phyloP scores from a whole-genome alignment of 2,888 invertebrate species.

The Bembecia ichneumoniformis region DNA sequence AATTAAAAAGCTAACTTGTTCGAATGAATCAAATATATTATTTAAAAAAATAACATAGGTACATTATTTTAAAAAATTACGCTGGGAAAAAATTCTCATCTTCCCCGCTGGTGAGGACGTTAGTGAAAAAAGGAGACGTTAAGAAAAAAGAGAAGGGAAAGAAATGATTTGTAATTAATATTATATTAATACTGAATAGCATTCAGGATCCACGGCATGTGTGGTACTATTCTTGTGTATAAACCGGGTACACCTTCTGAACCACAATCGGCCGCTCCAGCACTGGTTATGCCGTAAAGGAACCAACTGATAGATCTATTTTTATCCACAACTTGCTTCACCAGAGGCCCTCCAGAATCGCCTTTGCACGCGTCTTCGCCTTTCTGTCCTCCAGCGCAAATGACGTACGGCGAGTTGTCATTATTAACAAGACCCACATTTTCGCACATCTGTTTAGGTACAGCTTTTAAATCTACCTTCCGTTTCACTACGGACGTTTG shows the following conservation, averaged over 20 bases:
- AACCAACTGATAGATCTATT: slow-evolving; percentile 40
- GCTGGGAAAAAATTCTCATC: too few species aligned
- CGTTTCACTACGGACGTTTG: slow-evolving; percentile 21
- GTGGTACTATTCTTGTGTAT: slow-evolving; percentile 72
- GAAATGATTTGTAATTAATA: too few species aligned
- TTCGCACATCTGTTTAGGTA: slow-evolving; percentile 23
- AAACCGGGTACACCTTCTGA: slow-evolving; percentile 69
- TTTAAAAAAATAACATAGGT: too few species aligned
- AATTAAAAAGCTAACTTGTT: too few species aligned
- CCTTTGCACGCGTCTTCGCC: slow-evolving; percentile 70
- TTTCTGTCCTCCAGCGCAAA: slow-evolving; percentile 73
- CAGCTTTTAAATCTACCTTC: slow-evolving; percentile 46
- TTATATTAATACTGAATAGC: neutral
- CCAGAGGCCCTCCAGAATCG: slow-evolving; percentile 75
- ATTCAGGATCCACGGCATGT: slow-evolving; percentile 67
- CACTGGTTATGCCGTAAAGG: slow-evolving; percentile 63
- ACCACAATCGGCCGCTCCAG: slow-evolving; percentile 25
- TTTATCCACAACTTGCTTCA: slow-evolving; percentile 26
- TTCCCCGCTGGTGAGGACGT: too few species aligned
- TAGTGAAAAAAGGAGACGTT: too few species aligned
- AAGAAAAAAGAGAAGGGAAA: too few species aligned
- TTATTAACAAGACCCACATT: slow-evolving; percentile 24
- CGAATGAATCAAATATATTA: too few species aligned
- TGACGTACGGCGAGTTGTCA: slow-evolving; percentile 17
- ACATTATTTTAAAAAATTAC: too few species aligned